Conservation (phyloP, 2,113 vertebrate genomes). For the Dinomys branickii region DNA sequence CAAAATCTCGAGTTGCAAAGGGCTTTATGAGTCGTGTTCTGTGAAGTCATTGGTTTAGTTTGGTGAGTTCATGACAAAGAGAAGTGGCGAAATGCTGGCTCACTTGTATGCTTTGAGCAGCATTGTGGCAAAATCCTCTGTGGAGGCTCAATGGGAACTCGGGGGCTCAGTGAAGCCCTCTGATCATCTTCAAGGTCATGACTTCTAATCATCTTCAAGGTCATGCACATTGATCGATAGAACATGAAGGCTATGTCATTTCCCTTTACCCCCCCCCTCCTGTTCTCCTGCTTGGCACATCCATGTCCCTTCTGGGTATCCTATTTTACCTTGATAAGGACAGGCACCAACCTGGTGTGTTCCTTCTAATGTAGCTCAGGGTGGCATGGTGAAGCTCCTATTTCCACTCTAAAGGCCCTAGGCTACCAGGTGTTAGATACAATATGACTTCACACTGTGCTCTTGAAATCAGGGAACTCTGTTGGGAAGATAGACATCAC, state of each 20-base stretch:
- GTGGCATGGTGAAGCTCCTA: neutral
- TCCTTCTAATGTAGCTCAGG: neutral
- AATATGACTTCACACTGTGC: no score
- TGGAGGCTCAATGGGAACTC: neutral
- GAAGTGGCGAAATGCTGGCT: neutral
- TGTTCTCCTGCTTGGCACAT: neutral
- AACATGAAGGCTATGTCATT: neutral
- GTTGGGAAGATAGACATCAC: neutral
- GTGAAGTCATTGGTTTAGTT: neutral
- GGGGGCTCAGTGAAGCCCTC: neutral
- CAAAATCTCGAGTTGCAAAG: neutral
- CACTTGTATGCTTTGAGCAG: neutral
- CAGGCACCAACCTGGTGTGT: rapidly evolving
- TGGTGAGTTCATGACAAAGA: neutral
- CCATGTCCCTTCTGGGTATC: neutral
- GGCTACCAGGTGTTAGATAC: no score
- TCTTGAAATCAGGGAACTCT: neutral
- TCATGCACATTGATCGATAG: neutral
- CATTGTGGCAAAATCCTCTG: neutral
- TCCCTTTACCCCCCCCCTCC: neutral
- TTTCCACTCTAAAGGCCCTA: neutral
- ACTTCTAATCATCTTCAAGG: neutral
- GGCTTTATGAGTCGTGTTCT: neutral
- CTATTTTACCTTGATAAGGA: neutral
- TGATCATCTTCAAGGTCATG: neutral